Evolutionary conservation across 1,140 invertebrate genomes (phyloP), one percentile per base, ranked within the genome.

Genomic region (Aphaenogaster floridana): DNA sequence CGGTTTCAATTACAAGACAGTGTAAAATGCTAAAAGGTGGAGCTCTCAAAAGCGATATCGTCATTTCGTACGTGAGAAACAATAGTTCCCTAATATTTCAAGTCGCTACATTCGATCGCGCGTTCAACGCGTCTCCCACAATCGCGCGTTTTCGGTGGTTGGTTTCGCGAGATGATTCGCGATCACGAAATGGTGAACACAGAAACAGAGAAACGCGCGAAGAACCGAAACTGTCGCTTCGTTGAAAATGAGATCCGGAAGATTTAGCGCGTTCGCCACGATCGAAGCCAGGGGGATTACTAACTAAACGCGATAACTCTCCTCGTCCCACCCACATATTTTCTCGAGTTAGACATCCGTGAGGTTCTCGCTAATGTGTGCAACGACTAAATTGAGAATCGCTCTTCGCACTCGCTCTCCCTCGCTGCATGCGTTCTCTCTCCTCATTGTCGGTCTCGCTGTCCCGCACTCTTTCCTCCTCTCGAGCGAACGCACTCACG

Each of bases 201-300:
- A 81, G 39, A 71, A 68, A 52, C 3, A 45, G 9, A 76, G 39
- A 72, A 61, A 28, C 28, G 28, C 15, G 45, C 54, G 69, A 61
- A 59, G 28, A 84, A 61, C 45, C 17, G 17, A 50, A 48, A 63
- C 39, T n/a, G 48, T 72, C 50, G 8, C 9, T 28, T 57, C 48
- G 39, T 57, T 28, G 50, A 71, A 81, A 81, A 71, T 81, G 66
- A 81, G 78, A 80, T 63, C 80, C 80, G 80, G 69, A 74, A 84
- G 80, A 84, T 50, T 81, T 21, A 21, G 17, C 64, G 39, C 48
- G 21, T 45, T 45, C 68, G 21, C 17, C 52, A 48, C 68, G 68
- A 72, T 72, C 50, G 68, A 59, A 83, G 48, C 42, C 76, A 76
- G 52, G 66, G 66, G 6, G 36, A 69, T 21, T n/a, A 54, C 48